Percentiles rank a stretch among this genome's conserved stretches.
Conservation (phyloP, 1,140 invertebrate species). For the Bombus affinis region DNA sequence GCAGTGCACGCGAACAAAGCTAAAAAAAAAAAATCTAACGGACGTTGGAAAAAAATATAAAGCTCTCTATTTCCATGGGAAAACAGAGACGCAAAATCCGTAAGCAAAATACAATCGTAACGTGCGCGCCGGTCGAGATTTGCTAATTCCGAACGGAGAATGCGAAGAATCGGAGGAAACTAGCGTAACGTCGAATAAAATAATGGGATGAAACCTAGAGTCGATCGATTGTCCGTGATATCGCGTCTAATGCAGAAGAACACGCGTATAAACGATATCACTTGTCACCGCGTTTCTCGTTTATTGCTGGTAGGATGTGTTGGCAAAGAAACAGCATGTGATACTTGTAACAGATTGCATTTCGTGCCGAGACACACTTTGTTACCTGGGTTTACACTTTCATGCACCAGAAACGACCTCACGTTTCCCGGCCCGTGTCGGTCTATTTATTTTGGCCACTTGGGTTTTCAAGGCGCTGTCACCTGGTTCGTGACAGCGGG, state of each 20-base stretch:
- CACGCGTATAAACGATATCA: slow-evolving; percentile 56
- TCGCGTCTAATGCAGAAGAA: slow-evolving; percentile 46
- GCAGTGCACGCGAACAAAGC: neutral
- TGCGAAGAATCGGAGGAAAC: neutral
- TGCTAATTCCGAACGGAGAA: neutral
- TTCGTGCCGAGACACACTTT: slow-evolving; percentile 69
- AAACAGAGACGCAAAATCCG: neutral
- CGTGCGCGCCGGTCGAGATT: neutral
- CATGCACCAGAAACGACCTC: slow-evolving; percentile 69
- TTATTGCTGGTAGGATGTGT: slow-evolving; percentile 66
- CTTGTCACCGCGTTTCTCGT: slow-evolving; percentile 65
- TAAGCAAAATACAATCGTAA: neutral
- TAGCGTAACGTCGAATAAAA: no score
- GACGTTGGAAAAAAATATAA: neutral
- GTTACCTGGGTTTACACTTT: slow-evolving; percentile 70
- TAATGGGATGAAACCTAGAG: neutral
- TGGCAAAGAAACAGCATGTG: slow-evolving; percentile 66
- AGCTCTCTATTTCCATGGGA: neutral
- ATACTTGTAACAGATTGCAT: slow-evolving; percentile 71
- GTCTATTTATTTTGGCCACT: slow-evolving; percentile 69
- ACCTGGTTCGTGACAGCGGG: slow-evolving; percentile 61
- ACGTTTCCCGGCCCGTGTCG: slow-evolving; percentile 61
- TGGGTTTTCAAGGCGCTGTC: slow-evolving; percentile 64
- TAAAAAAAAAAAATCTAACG: neutral
- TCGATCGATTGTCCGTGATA: slow-evolving; percentile 51